phyloP scores from a whole-genome alignment of 2,113 vertebrate species.

The Corvus moneduloides region DNA sequence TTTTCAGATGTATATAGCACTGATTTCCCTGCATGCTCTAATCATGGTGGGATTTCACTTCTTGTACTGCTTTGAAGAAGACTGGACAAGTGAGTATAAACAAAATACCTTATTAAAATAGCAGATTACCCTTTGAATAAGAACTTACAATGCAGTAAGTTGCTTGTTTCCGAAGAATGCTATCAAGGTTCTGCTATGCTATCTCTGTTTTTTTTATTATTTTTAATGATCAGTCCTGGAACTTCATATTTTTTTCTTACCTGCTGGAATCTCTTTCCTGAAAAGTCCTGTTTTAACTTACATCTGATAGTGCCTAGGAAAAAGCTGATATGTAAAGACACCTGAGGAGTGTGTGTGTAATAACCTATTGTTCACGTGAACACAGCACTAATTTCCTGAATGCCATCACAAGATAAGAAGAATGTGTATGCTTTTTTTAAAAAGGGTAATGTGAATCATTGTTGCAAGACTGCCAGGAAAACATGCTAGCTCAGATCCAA shows the following conservation, averaged over 20 bases:
- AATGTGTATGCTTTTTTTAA: neutral
- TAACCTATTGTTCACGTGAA: neutral
- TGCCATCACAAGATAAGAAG: neutral
- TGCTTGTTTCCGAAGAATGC: neutral
- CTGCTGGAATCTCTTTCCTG: neutral
- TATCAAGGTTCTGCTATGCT: neutral
- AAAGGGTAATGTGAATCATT: neutral
- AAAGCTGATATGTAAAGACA: neutral
- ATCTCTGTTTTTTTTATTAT: neutral
- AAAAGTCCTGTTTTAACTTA: neutral
- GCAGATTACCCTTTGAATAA: neutral
- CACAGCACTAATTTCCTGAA: neutral
- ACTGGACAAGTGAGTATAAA: constrained; percentile 92
- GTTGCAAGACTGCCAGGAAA: constrained; percentile 34
- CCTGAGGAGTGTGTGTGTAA: neutral
- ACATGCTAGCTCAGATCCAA: neutral
- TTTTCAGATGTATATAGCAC: constrained; percentile 97
- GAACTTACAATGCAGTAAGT: neutral
- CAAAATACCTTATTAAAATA: neutral
- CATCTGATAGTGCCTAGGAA: neutral
- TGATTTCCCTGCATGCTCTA: constrained; percentile 93
- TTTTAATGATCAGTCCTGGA: neutral
- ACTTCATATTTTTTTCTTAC: neutral
- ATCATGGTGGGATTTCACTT: constrained; percentile 95
- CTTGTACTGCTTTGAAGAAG: constrained; percentile 93